A percentile compares a stretch with the other conserved stretches of the same genome.
Conservation (phyloP, 2,888 invertebrate species). For the Yponomeuta malinellus region DNA sequence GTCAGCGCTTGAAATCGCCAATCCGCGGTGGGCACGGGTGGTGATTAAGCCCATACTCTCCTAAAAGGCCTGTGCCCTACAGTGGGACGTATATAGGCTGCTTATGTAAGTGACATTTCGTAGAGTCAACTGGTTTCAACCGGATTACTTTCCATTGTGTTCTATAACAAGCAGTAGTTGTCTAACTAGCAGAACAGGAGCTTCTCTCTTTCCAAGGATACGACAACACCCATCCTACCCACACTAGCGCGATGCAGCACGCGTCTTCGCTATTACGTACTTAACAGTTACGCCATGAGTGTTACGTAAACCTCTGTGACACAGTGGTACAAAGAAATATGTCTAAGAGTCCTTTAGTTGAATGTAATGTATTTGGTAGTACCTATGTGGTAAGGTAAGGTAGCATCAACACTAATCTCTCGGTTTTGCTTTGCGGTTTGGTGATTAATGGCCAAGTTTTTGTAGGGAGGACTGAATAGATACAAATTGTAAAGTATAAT, state of each 20-base stretch:
- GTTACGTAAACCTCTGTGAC: neutral
- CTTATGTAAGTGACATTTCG: neutral
- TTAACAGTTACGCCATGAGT: neutral
- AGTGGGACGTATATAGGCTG: too few relatives aligned
- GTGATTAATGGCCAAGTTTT: too few relatives aligned
- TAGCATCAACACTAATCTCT: neutral
- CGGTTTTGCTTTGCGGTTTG: too few relatives aligned
- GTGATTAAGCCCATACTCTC: too few relatives aligned
- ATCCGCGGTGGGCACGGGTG: too few relatives aligned
- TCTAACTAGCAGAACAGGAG: neutral
- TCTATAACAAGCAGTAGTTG: neutral
- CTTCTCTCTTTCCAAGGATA: constrained; percentile 3
- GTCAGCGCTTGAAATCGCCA: too few relatives aligned
- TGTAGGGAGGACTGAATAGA: too few relatives aligned
- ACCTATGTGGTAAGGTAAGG: neutral
- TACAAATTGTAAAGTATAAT: too few relatives aligned
- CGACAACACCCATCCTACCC: neutral
- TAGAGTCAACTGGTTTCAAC: neutral
- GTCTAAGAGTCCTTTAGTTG: neutral
- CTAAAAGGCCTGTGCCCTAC: too few relatives aligned
- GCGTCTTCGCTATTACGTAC: neutral
- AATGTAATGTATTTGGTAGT: too few relatives aligned
- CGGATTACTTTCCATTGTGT: neutral
- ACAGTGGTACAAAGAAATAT: neutral
- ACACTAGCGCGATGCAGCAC: neutral